Evolutionary conservation across 2,888 invertebrate genomes (phyloP).

Genomic region (Athalia cordata): DNA sequence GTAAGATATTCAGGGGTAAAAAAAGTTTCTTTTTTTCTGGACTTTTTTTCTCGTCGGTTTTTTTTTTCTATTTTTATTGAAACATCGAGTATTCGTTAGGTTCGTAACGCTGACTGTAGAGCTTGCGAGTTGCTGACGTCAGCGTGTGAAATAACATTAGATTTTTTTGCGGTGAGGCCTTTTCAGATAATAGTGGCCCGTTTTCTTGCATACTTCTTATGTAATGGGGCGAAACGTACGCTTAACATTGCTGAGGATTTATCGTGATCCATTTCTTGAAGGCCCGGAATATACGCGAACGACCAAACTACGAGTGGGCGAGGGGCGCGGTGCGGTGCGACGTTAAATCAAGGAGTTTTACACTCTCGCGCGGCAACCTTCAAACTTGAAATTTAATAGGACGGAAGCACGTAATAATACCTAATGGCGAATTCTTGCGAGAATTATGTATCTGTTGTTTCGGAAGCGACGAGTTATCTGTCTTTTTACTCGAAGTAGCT

Average conservation of each 20-base stretch:
- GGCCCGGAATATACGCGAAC: background rate
- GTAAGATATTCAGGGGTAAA: too few relatives aligned
- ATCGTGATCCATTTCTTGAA: slow-evolving; percentile 16
- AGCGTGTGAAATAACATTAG: background rate
- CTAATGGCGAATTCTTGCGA: background rate
- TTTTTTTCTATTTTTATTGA: background rate
- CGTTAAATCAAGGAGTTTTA: slow-evolving; percentile 28
- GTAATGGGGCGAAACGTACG: slow-evolving; percentile 38
- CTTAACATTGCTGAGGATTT: slow-evolving; percentile 30
- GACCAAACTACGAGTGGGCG: background rate
- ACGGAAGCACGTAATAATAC: slow-evolving; percentile 28
- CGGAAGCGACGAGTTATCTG: background rate
- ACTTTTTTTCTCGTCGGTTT: background rate
- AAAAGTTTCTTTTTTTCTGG: too few relatives aligned
- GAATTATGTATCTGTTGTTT: background rate
- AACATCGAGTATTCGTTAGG: slow-evolving; percentile 4
- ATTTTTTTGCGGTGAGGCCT: slow-evolving; percentile 8
- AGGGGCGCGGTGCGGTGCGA: background rate
- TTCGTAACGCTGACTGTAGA: slow-evolving; percentile 16
- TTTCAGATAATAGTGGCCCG: slow-evolving; percentile 34
- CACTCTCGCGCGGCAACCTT: background rate
- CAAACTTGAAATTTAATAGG: slow-evolving; percentile 27
- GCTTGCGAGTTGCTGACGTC: slow-evolving; percentile 14
- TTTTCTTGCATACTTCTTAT: slow-evolving; percentile 41
- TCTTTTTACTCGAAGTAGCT: background rate